Conservation (phyloP, 2,113 vertebrate species). For the Eupsittula cactorum region DNA sequence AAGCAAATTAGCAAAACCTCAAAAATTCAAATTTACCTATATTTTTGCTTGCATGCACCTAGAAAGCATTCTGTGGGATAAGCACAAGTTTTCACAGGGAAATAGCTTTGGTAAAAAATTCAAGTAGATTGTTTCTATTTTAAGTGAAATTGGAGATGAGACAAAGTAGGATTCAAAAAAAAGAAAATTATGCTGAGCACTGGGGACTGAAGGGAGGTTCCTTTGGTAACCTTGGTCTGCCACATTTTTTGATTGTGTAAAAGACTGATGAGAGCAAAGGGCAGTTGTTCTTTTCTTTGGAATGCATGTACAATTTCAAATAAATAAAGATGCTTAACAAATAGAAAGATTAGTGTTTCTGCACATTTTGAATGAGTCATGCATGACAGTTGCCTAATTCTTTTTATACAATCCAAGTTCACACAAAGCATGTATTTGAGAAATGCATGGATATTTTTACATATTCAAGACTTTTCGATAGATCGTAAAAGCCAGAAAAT, state of each 20-base stretch:
- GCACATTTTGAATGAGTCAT: conserved; percentile 48
- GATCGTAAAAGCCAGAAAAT: background rate
- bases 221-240: background rate
- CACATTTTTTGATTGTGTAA: background rate
- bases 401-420: conserved; percentile 16
- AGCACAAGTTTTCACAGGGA: background rate
- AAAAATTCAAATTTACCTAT: background rate
- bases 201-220: background rate
- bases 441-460: conserved; percentile 19
- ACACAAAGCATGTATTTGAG: background rate
- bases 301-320: conserved; percentile 27
- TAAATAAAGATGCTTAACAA: conserved; percentile 52
- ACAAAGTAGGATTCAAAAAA: background rate
- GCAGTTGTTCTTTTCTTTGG: background rate
- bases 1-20: background rate
- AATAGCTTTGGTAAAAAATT: background rate
- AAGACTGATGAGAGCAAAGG: background rate
- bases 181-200: background rate
- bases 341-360: conserved; percentile 46
- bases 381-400: conserved; percentile 4
- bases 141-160: background rate
- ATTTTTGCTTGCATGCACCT: background rate
- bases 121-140: background rate
- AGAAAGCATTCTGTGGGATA: background rate
- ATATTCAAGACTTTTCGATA: background rate